These are phyloP conservation scores for Diacarnus erythraeanus DNA, from an alignment of 37 sponge, comb jelly and placozoan genomes.

Conservation along the genomic window DNA sequence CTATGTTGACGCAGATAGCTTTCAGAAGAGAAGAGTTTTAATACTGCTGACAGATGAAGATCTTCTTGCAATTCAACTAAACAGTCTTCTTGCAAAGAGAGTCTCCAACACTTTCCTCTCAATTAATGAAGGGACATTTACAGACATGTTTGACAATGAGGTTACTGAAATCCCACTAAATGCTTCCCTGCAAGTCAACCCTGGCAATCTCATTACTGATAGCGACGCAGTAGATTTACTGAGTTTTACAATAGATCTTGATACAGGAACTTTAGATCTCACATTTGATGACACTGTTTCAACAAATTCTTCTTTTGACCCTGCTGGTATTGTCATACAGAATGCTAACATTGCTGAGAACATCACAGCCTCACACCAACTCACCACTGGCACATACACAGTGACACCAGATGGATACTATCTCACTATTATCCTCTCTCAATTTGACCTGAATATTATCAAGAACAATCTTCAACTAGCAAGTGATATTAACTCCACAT, in stretches of 20 bases:
- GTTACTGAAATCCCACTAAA: conserved; percentile 34
- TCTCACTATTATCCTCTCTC: conserved; percentile 56
- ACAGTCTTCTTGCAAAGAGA: conserved; percentile 21
- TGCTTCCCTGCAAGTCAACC: conserved; percentile 30
- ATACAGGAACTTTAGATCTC: conserved; percentile 73
- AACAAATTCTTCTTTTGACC: conserved; percentile 27
- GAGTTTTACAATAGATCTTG: conserved; percentile 75
- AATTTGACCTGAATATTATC: conserved; percentile 76
- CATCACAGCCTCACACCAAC: conserved; percentile 37
- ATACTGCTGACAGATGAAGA: conserved; percentile 73
- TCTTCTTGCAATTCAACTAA: conserved; percentile 60
- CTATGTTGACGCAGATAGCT: conserved; percentile 46
- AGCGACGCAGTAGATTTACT: conserved; percentile 23
- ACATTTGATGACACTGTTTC: conserved; percentile 83
- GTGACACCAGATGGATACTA: conserved; percentile 52
- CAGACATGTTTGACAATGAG: conserved; percentile 77
- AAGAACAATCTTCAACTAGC: conserved; percentile 69
- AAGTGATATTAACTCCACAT: conserved; percentile 66
- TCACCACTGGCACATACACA: conserved; percentile 65
- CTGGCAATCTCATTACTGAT: conserved; percentile 19
- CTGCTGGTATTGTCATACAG: conserved; percentile 54
- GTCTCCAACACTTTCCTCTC: conserved; percentile 45
- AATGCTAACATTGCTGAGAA: conserved; percentile 9
- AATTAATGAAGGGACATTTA: conserved; percentile 52
- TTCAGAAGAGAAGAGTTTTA: conserved; percentile 46